Evolutionary conservation across 53 echinoderm and acorn worm genomes (phyloP).

Genomic region (Holothuria scabra): DNA sequence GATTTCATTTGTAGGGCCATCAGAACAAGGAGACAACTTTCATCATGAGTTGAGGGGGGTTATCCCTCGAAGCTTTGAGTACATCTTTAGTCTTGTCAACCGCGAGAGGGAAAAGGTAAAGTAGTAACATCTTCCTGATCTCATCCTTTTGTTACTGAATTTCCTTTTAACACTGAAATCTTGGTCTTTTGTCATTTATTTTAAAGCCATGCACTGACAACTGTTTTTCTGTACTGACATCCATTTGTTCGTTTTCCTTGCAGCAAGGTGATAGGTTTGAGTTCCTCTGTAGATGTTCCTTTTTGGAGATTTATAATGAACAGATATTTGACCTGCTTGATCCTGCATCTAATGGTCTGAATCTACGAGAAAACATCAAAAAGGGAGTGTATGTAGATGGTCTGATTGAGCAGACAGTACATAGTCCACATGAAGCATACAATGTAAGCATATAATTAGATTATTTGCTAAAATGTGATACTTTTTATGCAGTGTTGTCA

Average conservation of each 20-base stretch:
- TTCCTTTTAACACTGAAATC: no score
- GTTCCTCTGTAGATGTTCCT: conserved; percentile 86
- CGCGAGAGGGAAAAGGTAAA: conserved; percentile 88
- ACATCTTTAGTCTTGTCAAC: conserved; percentile 89
- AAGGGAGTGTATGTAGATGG: conserved; percentile 96
- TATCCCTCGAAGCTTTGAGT: conserved; percentile 97
- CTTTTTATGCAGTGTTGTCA: neutral
- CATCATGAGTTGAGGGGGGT: conserved; percentile 91
- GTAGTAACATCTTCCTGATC: neutral
- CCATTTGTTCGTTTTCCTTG: neutral
- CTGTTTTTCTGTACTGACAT: no score
- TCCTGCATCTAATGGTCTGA: conserved; percentile 82
- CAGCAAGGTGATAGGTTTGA: conserved; percentile 96
- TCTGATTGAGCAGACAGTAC: conserved; percentile 79
- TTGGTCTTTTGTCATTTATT: no score
- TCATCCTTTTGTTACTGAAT: no score
- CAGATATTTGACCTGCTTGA: conserved; percentile 92
- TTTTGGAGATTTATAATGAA: conserved; percentile 98
- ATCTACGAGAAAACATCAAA: conserved; percentile 94
- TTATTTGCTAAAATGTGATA: neutral
- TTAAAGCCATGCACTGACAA: no score
- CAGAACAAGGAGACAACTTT: conserved; percentile 89
- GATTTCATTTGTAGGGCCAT: conserved; percentile 57
- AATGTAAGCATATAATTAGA: conserved; percentile 50
- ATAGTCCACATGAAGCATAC: conserved; percentile 81